Evolutionary conservation across 35 echinoderm and acorn worm genomes (phyloP), one percentile per base, ranked within the genome.

Genomic region (Lytechinus pictus): DNA sequence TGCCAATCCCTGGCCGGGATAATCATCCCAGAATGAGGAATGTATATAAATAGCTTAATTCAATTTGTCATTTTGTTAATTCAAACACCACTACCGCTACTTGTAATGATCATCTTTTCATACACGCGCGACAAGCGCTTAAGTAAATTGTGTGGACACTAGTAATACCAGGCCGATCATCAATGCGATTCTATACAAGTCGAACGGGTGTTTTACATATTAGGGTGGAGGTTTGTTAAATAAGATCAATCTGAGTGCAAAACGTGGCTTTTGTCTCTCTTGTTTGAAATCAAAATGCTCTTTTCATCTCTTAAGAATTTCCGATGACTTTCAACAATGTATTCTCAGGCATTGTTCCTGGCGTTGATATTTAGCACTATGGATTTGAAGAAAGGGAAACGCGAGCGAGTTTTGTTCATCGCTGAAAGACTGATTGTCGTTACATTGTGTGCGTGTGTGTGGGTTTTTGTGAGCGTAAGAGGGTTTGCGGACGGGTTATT

Each of bases 301-400:
- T 14, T 54, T 44, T 90, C 52, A 51, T 54, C 27, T 29, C 88
- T 51, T 90, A 90, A 90, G 88, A 90, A 90, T 52, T 21, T 90
- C 27, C 29, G 27, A 90, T 90, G 88, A 90, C 88, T 90, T 90
- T 54, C 88, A 54, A 90, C 88, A 90, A 90, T 90, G 88, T 90
- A 90, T 52, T 19, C 27, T 33, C 29, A 44, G 9, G 88, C 88
- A 51, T 90, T 90, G 88, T 90, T 90, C 88, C 88, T 90, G 88
- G 9, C 88, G 52, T 52, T 90, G 88, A 90, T 90, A 90, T 52
- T 44, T 90, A 52, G 88, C 11, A 13, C 88, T 10, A 27, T 9
- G 9, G 13, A 21, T 9, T 9, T 28, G 21, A 79, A 90, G 88
- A 54, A 90, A 54, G 28, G 88, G 52, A 90, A 52, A 90, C n/a